Conservation (phyloP, 2,888 invertebrate species). For the Tubulanus polymorphus region DNA sequence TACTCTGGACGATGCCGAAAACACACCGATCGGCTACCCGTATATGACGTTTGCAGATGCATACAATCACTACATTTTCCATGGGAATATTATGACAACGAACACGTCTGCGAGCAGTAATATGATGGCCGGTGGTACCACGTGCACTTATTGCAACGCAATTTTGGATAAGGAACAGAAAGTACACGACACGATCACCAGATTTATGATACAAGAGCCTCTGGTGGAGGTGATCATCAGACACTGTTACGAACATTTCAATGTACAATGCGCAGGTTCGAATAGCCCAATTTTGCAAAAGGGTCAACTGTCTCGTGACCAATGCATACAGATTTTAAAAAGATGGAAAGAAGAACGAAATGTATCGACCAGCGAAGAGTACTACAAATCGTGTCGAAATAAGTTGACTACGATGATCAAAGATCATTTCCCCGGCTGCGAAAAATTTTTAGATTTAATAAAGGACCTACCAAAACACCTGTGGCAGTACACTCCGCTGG, state of each 20-base stretch:
- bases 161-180: conserved; percentile 1
- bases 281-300: background rate
- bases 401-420: background rate
- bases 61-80: background rate
- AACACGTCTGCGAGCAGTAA: background rate
- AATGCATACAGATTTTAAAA: background rate
- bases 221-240: background rate
- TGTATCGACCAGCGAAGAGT: background rate
- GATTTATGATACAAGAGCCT: conserved; percentile 2
- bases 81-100: background rate
- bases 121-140: background rate
- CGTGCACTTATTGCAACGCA: background rate
- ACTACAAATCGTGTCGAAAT: background rate
- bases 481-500: background rate
- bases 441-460: conserved; percentile 3
- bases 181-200: background rate
- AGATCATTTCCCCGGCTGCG: background rate
- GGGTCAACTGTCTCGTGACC: background rate
- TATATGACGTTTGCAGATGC: background rate
- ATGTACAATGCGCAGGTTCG: background rate
- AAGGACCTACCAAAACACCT: background rate
- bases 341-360: background rate
- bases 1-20: background rate
- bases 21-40: background rate
- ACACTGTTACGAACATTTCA: conserved; percentile 2